These are phyloP conservation scores for Ceyx melanurus DNA, from an alignment of 2,113 vertebrate species.

Conservation along the genomic window DNA sequence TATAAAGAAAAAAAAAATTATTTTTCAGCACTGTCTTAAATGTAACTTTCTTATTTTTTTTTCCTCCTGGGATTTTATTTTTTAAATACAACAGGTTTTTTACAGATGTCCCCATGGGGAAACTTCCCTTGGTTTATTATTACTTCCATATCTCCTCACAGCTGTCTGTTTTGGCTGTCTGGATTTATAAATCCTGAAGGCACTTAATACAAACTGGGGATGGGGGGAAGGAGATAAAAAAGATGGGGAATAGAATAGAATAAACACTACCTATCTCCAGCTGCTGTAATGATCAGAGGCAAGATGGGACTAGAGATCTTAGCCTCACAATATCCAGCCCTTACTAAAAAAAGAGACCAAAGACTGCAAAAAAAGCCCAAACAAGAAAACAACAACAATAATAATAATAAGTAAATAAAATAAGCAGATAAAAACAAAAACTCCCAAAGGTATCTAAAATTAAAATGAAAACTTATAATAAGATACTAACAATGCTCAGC, in stretches of 20 bases:
- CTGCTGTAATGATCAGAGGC: not conserved
- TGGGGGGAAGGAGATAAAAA: not conserved
- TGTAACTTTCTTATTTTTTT: not conserved
- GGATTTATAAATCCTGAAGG: not conserved
- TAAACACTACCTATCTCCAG: not conserved
- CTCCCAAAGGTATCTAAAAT: not conserved
- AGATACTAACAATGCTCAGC: not conserved
- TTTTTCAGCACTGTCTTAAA: not conserved
- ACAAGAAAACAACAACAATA: too few relatives aligned
- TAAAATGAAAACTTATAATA: not conserved
- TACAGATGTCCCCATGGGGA: not conserved
- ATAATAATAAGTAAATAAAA: not conserved
- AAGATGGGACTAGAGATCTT: not conserved
- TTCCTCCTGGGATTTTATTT: not conserved
- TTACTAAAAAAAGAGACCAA: not conserved
- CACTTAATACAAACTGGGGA: not conserved
- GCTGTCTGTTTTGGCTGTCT: not conserved
- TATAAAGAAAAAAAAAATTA: not conserved
- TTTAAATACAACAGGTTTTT: not conserved
- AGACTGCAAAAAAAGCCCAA: not conserved
- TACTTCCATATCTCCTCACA: not conserved
- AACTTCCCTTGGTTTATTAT: not conserved
- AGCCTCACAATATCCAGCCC: not conserved
- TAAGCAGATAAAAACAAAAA: too few relatives aligned
- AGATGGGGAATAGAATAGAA: not conserved